Percentiles rank a stretch among this genome's conserved stretches.
Evolutionary conservation across 2,888 invertebrate species (phyloP).

Genomic region (Koerneria pararmatus): DNA sequence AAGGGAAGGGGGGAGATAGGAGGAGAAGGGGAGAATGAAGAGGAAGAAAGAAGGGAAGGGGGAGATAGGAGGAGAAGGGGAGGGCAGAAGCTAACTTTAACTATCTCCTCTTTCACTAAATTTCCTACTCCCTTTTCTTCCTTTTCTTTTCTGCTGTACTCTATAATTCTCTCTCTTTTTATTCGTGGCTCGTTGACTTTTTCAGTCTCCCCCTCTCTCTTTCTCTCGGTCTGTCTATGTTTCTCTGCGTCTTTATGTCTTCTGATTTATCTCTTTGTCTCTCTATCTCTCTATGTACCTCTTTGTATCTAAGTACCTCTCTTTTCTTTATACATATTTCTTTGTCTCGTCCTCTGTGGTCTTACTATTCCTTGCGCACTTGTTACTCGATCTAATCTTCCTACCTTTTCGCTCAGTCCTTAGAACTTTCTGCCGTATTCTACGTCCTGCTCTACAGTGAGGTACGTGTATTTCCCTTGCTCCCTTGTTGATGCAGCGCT

Average conservation of each 20-base stretch:
- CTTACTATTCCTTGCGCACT: no score
- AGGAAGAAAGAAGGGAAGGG: background rate
- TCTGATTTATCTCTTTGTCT: background rate
- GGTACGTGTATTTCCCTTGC: no score
- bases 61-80: background rate
- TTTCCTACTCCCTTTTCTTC: background rate
- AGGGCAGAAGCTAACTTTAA: background rate
- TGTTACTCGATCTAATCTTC: no score
- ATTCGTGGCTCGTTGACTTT: background rate
- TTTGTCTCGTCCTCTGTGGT: no score
- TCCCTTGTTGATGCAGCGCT: no score
- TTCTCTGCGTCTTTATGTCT: background rate
- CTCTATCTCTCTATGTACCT: slow-evolving; percentile 1
- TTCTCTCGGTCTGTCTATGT: background rate
- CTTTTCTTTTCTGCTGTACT: background rate
- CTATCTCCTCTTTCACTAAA: background rate
- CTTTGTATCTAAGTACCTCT: background rate
- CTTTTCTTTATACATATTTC: no score
- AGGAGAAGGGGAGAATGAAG: background rate
- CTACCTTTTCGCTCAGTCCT: no score
- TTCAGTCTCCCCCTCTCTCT: background rate
- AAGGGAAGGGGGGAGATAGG: background rate
- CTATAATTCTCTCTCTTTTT: background rate
- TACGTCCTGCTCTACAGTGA: no score
- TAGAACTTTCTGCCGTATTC: no score